Conservation (phyloP, 2,888 invertebrate species). For the Stratiomys singularior region DNA sequence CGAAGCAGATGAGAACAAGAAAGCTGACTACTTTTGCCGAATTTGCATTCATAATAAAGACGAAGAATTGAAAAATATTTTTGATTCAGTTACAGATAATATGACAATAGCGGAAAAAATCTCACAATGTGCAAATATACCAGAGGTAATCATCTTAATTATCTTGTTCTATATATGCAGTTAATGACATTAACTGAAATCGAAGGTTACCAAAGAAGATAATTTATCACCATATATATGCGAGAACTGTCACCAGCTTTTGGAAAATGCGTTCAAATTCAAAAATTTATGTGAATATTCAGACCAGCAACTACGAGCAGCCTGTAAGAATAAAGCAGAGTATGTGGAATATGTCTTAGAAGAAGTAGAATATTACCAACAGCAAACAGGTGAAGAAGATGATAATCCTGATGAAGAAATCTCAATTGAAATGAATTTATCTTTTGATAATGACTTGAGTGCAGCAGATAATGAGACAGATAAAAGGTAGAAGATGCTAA, state of each 20-base stretch:
- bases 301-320: slow-evolving; percentile 40
- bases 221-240: slow-evolving; percentile 51
- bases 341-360: slow-evolving; percentile 48
- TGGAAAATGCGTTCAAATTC: slow-evolving; percentile 52
- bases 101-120: slow-evolving; percentile 49
- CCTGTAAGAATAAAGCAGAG: slow-evolving; percentile 36
- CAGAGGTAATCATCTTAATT: slow-evolving; percentile 28
- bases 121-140: slow-evolving; percentile 48
- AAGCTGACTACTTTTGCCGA: slow-evolving; percentile 47
- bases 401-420: slow-evolving; percentile 5
- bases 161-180: neutral
- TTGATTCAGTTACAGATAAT: slow-evolving; percentile 31
- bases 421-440: slow-evolving; percentile 38
- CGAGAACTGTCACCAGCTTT: slow-evolving; percentile 48
- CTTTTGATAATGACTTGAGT: neutral
- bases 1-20: slow-evolving; percentile 17
- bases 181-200: neutral
- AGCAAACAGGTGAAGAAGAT: neutral
- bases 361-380: slow-evolving; percentile 18
- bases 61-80: slow-evolving; percentile 46
- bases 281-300: slow-evolving; percentile 50
- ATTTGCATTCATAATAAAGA: slow-evolving; percentile 47
- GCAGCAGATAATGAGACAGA: neutral
- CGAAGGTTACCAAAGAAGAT: slow-evolving; percentile 48
- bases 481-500: neutral